Base-by-base conservation (phyloP, 2,797 vertebrate species). In the Halcyon smyrnensis region DNA sequence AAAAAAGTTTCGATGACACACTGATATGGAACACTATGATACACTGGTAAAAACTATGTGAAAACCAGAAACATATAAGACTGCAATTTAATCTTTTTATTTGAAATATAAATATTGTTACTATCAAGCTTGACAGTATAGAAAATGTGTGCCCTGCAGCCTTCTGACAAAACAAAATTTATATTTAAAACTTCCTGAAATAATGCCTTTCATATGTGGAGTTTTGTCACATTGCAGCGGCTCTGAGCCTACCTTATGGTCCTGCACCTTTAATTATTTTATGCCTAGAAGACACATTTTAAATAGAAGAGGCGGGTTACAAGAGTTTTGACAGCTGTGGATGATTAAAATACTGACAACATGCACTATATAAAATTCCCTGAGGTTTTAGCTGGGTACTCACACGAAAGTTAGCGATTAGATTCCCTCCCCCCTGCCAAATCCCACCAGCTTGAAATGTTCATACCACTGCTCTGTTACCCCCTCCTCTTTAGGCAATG, bases 261-360 rank as follows among this genome's bases (percentile, higher is more conserved):
- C 98, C 98, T 98, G 98, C 98, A 99, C 99, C 99, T 99, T 99
- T 99, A 99, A 99, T 99, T 99, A 99, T 99, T 99, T 99, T 99
- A 99, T 99, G 99, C 99, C 99, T 99, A 99, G 99, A 99, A 99
- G 99, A 99, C 99, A 99, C 98, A 99, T 99, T 99, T 99, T 99
- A 99, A 99, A 99, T 99, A 99, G 99, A 99, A 99, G 99, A 99
- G 99, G 99, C 99, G 99, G 99, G 98, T 98, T 99, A 99, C 99
- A 99, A 99, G 98, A 98, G 98, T 99, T 99, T 99, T 99, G 99
- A 99, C 99, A 99, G 99, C 99, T 99, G 98, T 98, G 98, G 98
- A 99, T 99, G 99, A 99, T 99, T 99, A 99, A 99, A 98, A 99
- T 99, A 99, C 98, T 99, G 99, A 98, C 99, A 99, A 99, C 98